These are phyloP conservation scores for Ceyx cyanopectus DNA, from an alignment of 2,113 vertebrate species.

Conservation along the genomic window DNA sequence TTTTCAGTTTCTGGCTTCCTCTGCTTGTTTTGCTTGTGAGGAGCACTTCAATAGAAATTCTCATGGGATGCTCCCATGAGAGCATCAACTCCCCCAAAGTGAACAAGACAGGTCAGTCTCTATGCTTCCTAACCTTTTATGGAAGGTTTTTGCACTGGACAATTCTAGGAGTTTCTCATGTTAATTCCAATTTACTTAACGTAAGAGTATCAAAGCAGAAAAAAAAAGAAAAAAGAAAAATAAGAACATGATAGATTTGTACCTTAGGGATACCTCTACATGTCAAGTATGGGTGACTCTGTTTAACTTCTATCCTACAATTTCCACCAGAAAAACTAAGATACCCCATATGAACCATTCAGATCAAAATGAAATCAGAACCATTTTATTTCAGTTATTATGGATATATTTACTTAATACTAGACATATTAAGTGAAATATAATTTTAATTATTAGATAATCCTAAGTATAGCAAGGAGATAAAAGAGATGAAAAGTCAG, in stretches of 20 bases:
- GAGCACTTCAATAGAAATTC: neutral
- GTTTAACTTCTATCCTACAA: neutral
- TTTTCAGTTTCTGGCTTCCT: neutral
- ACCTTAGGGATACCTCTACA: neutral
- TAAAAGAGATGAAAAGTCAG: neutral
- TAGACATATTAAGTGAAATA: neutral
- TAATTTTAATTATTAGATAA: constrained; percentile 4
- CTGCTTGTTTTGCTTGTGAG: neutral
- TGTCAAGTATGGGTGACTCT: neutral
- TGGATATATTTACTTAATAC: neutral
- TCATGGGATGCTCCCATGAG: neutral
- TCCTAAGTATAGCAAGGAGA: neutral
- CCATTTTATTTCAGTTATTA: neutral
- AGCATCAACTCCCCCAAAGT: neutral
- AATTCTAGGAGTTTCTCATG: neutral
- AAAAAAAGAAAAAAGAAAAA: neutral
- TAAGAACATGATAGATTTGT: neutral
- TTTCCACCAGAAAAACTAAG: neutral
- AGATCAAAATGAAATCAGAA: neutral
- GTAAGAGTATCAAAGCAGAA: neutral
- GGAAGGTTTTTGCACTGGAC: neutral
- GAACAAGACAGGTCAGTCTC: neutral
- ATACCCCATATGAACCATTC: neutral
- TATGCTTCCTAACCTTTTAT: neutral
- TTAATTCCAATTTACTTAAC: neutral